Evolutionary conservation across 1,140 invertebrate genomes (phyloP).

Genomic region (Aphidius gifuensis): DNA sequence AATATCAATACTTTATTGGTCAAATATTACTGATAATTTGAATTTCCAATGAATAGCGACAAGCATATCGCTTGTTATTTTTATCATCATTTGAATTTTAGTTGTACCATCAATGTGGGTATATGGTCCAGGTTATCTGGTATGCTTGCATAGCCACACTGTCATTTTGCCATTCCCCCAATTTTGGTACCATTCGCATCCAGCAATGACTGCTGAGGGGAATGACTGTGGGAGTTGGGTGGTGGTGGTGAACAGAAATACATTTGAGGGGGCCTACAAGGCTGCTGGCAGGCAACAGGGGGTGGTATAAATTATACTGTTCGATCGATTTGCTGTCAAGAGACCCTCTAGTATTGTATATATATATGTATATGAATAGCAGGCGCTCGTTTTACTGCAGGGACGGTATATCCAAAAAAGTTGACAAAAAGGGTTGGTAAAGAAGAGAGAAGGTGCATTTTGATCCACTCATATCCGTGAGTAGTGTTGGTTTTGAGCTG

Average conservation of each 20-base stretch:
- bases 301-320: constrained; percentile 58
- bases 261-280: constrained; percentile 11
- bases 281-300: constrained; percentile 37
- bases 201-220: constrained; percentile 19
- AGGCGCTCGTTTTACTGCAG: constrained; percentile 28
- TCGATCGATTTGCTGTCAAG: constrained; percentile 57
- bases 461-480: constrained; percentile 14
- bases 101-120: too few relatives aligned
- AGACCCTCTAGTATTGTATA: constrained; percentile 38
- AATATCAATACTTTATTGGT: too few relatives aligned
- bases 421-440: neutral
- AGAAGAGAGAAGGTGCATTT: constrained; percentile 25
- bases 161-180: constrained; percentile 24
- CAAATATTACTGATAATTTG: too few relatives aligned
- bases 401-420: constrained; percentile 24
- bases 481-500: neutral
- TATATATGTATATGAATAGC: constrained; percentile 29
- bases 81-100: constrained; percentile 10
- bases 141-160: constrained; percentile 26
- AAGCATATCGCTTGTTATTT: constrained; percentile 21
- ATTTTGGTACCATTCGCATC: constrained; percentile 27
- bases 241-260: constrained; percentile 26
- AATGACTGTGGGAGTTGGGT: constrained; percentile 21
- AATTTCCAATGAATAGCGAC: constrained; percentile 19
- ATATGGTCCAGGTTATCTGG: constrained; percentile 21